Evolutionary conservation across 2,797 vertebrate species (phyloP), one percentile per base, ranked within the genome.

Genomic region (Serranus cabrilla): DNA sequence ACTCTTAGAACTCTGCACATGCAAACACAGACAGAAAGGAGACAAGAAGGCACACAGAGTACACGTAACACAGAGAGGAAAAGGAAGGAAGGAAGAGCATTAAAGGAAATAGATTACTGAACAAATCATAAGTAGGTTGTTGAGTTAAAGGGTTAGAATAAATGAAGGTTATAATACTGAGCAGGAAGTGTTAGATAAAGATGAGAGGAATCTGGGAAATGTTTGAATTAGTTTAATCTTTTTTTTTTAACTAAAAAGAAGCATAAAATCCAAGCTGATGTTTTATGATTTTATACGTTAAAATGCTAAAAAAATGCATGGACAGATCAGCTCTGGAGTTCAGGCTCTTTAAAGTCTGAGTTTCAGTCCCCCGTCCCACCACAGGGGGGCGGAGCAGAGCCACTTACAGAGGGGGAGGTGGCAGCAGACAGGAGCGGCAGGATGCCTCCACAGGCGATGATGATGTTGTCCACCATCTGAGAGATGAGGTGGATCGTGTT

Each of bases 381-480:
- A 93, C 88, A 81, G 76, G 68, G 87, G 82, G 93, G 93, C 39
- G 55, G 60, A 80, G 56, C 51, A 50, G 80, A 90, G 88, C 84
- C 95, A 99, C 98, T 99, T 97, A 99, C 98, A 89, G 97, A 98
- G 78, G 98, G 98, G n/a, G 98, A 98, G 74, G 98, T 97, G 88
- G 98, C 98, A 0, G 98, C 98, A 7, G 98, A 99, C 73, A 99
- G 95, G 82, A 99, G 94, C 52, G 98, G 98, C 72, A 99, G 95
- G 91, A 99, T 99, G 90, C 98, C 98, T 94, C 98, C 98, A 75
- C 98, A 99, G 92, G 98, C 98, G 72, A 99, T 99, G 94, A 99
- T 99, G 93, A 99, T 99, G 94, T 99, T 99, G 94, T 99, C 98
- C 90, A 99, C 98, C 98, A 99, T 99, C 95, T 99, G 98, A 87